phyloP scores from a whole-genome alignment of 1,140 invertebrate genomes.

The Coenobita brevimanus region DNA sequence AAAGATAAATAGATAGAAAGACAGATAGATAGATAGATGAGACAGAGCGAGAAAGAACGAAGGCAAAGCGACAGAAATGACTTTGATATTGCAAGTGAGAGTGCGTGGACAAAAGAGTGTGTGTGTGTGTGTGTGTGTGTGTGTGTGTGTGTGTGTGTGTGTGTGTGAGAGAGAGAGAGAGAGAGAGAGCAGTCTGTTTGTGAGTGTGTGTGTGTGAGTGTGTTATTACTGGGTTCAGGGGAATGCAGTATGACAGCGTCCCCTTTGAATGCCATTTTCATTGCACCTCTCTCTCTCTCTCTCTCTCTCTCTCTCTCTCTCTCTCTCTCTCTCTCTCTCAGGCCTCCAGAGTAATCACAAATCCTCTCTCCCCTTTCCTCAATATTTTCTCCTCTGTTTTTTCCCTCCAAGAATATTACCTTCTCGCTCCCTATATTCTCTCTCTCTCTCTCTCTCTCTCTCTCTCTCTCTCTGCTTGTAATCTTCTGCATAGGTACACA shows the following conservation, averaged over 20 bases:
- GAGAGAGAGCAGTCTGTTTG: too few species aligned
- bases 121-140: background rate
- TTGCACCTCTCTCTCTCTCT: slow-evolving; percentile 21
- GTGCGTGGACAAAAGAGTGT: too few species aligned
- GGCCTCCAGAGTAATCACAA: background rate
- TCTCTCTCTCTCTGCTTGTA: background rate
- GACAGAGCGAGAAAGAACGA: too few species aligned
- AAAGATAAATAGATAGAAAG: too few species aligned
- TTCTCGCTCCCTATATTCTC: background rate
- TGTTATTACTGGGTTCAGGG: too few species aligned
- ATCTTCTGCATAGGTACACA: background rate
- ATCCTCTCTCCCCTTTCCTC: background rate
- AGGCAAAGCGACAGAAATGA: too few species aligned
- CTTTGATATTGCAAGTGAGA: too few species aligned
- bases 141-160: background rate
- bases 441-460: background rate
- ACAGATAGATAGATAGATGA: too few species aligned
- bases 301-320: slow-evolving; percentile 36
- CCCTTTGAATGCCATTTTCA: too few species aligned
- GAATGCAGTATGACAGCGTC: too few species aligned
- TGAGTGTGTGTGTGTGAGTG: too few species aligned
- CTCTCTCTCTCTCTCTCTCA: slow-evolving; percentile 31
- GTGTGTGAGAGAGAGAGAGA: background rate
- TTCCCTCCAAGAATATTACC: background rate
- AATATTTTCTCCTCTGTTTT: background rate